Conservation (phyloP, 2,797 vertebrate species). For the Anableps anableps region DNA sequence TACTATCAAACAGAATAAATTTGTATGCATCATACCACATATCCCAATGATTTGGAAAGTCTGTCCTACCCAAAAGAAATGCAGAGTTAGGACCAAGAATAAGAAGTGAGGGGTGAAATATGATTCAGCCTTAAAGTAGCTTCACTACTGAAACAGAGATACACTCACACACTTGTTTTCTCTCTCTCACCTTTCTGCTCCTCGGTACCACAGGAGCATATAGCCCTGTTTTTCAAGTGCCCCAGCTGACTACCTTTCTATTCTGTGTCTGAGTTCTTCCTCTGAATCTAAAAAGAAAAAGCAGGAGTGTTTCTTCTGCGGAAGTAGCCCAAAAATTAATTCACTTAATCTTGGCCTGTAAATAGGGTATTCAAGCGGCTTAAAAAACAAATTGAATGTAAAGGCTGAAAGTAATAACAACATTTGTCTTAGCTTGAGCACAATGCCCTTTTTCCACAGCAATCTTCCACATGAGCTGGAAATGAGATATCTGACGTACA, state of each 20-base stretch:
- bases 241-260: slow-evolving; percentile 35
- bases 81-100: background rate
- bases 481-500: slow-evolving; percentile 52
- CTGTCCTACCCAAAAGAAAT: background rate
- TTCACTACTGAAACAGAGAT: background rate
- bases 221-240: slow-evolving; percentile 47
- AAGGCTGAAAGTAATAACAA: slow-evolving; percentile 79
- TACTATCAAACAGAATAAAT: background rate
- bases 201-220: slow-evolving; percentile 10
- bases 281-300: slow-evolving; percentile 42
- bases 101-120: background rate
- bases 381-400: slow-evolving; percentile 84
- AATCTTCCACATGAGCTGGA: slow-evolving; percentile 64
- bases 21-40: background rate
- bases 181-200: background rate
- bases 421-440: slow-evolving; percentile 77
- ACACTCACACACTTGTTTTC: background rate
- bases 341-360: slow-evolving; percentile 80
- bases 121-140: background rate
- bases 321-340: slow-evolving; percentile 79
- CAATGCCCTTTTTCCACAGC: slow-evolving; percentile 67
- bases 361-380: slow-evolving; percentile 80
- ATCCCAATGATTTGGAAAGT: background rate
- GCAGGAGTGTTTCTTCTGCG: slow-evolving; percentile 54
- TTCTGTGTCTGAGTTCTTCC: slow-evolving; percentile 37